These are phyloP conservation scores for Julus scanicus DNA, from an alignment of 2,888 invertebrate genomes.

Conservation along the genomic window DNA sequence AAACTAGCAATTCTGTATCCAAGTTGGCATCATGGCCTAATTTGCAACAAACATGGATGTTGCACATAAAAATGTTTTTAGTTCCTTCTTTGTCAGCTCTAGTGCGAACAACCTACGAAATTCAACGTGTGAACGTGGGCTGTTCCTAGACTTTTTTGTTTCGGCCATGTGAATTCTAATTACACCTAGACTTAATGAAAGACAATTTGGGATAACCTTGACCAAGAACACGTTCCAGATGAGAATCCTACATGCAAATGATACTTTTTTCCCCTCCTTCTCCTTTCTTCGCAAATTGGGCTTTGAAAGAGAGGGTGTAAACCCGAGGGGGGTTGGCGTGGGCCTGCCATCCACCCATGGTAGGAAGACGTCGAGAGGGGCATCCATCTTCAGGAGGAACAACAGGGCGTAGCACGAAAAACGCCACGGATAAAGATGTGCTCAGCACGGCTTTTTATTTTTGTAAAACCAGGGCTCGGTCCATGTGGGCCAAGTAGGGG, in stretches of 20 bases:
- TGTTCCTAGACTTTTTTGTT: not conserved
- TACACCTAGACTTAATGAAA: not conserved
- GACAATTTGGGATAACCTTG: conserved; percentile 28
- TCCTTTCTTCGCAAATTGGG: conserved; percentile 1
- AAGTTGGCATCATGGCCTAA: no score
- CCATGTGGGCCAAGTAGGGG: not conserved
- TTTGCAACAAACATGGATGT: no score
- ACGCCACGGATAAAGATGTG: not conserved
- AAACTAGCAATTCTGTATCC: no score
- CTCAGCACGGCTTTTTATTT: not conserved
- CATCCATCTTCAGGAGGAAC: not conserved
- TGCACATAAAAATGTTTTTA: no score
- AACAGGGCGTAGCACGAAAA: not conserved
- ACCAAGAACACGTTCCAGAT: conserved; percentile 22
- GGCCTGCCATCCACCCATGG: not conserved
- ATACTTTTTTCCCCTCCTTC: conserved; percentile 5
- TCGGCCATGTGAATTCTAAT: not conserved
- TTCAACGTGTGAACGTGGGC: not conserved
- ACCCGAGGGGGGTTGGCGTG: not conserved
- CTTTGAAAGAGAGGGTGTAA: not conserved
- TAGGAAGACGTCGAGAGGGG: not conserved
- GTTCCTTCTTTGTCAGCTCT: conserved; percentile 2
- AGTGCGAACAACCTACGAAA: not conserved
- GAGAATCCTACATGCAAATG: conserved; percentile 22
- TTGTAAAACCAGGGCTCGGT: not conserved